Base-by-base conservation (phyloP, 2,888 invertebrate species). In the Clivina fossor region DNA sequence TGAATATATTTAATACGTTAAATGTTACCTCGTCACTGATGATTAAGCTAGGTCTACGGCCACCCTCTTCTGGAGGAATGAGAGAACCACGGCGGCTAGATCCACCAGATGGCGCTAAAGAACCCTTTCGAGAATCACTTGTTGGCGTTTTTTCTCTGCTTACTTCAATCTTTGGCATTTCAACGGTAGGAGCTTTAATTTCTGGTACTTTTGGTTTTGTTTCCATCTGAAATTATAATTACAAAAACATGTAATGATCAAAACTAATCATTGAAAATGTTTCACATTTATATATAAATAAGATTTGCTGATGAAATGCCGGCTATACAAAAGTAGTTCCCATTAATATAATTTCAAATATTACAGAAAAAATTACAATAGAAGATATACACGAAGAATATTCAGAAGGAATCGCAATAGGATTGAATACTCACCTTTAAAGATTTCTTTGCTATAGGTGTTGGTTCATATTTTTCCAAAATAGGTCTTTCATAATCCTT, bases 1-100 rank as follows among this genome's bases (percentile, higher is more conserved):
- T n/a, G n/a, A n/a, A n/a, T n/a, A n/a, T n/a, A n/a, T n/a, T n/a
- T n/a, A n/a, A n/a, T n/a, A n/a, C n/a, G n/a, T n/a, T n/a, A n/a
- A n/a, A 41, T 28, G 19, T 75, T 87, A 94, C 94, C 91, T 94
- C 93, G 75, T 94, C 93, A 71, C 92, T 90, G 71, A 94, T 93
- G 69, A 94, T 89, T 65, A 94, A 82, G 66, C 92, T 92, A 64
- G 93, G 91, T 66, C 93, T 83, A 68, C 93, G 83, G 68, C 86
- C 88, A 75, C 86, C 86, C 73, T 86, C 88, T 73, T 93, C 93
- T 4, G 90, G 90, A 66, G 93, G 93, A 70, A 93, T 86, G 58
- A 93, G 82, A 46, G 93, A 93, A 57, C 93, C 93, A 65, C 93
- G 81, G 43, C 89, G 78, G 69, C 86, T 86, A 44, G 81, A 77